A percentile compares a stretch with the other conserved stretches of the same genome.
Conservation (phyloP, 2,797 vertebrate species). For the Nasua narica region DNA sequence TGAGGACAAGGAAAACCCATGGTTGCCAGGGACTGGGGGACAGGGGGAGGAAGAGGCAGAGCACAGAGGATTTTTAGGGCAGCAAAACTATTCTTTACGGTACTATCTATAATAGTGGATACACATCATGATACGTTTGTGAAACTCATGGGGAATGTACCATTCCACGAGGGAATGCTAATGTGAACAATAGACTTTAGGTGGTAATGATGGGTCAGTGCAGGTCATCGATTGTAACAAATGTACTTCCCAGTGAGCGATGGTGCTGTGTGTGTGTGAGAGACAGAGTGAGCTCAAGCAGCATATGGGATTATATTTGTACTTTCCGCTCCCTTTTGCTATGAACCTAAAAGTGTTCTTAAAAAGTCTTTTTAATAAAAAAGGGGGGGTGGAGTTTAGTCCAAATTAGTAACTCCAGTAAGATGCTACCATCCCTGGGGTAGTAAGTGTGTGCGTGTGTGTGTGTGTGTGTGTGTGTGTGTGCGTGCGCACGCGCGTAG, state of each 20-base stretch:
- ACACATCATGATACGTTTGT: rapidly evolving
- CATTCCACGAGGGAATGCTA: background rate
- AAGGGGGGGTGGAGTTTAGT: background rate
- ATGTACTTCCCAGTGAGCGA: background rate
- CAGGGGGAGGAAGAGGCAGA: background rate
- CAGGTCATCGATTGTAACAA: rapidly evolving
- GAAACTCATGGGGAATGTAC: background rate
- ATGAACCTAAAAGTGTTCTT: background rate
- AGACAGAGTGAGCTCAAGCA: background rate
- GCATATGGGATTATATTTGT: rapidly evolving
- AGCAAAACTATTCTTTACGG: no score
- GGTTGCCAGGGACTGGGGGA: rapidly evolving
- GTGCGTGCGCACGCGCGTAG: no score
- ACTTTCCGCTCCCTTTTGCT: background rate
- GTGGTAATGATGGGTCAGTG: rapidly evolving
- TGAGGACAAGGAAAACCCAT: background rate
- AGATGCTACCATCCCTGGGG: background rate
- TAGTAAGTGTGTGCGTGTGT: background rate
- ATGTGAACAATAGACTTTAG: background rate
- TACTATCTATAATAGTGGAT: rapidly evolving
- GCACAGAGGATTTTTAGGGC: background rate
- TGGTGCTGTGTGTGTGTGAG: background rate
- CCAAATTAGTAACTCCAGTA: background rate
- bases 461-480: no score
- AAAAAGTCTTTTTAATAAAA: background rate